A percentile compares a stretch with the other conserved stretches of the same genome.
These are phyloP conservation scores for Trichacis sp. DNA, from an alignment of 2,888 invertebrate species.

Conservation along the genomic window DNA sequence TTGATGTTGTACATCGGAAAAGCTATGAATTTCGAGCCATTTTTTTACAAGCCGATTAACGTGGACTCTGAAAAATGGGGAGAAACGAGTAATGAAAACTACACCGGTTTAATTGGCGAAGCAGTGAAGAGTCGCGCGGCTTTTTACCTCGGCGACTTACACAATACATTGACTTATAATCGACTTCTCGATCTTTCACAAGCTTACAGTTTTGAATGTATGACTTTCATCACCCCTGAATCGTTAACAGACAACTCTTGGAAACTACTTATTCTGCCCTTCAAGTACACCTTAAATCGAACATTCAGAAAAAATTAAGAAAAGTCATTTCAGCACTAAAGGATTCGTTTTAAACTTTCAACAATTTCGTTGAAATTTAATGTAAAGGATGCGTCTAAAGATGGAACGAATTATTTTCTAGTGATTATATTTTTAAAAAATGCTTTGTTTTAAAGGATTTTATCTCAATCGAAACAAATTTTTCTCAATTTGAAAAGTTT, in stretches of 20 bases:
- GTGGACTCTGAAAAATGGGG: slow-evolving; percentile 79
- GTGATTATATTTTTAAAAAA: too few relatives aligned
- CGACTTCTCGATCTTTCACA: slow-evolving; percentile 79
- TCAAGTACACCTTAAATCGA: slow-evolving; percentile 71
- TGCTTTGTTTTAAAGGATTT: too few relatives aligned
- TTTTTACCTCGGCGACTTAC: slow-evolving; percentile 82
- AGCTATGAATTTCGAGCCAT: slow-evolving; percentile 79
- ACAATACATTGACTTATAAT: slow-evolving; percentile 79
- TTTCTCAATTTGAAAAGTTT: too few relatives aligned
- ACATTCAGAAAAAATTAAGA: too few relatives aligned
- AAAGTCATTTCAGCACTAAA: too few relatives aligned
- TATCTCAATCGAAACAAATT: too few relatives aligned
- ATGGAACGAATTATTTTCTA: too few relatives aligned
- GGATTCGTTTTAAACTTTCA: too few relatives aligned
- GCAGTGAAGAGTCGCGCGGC: slow-evolving; percentile 78
- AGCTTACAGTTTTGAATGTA: slow-evolving; percentile 85
- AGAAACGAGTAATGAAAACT: slow-evolving; percentile 75
- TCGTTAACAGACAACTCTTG: slow-evolving; percentile 85
- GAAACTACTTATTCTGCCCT: slow-evolving; percentile 85
- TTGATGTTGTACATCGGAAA: slow-evolving; percentile 76
- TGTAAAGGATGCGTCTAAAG: too few relatives aligned
- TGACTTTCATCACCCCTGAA: slow-evolving; percentile 87
- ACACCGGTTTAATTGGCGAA: slow-evolving; percentile 81
- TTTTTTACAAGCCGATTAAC: slow-evolving; percentile 76
- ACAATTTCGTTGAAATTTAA: too few relatives aligned